Conservation (phyloP, 2,888 invertebrate species). For the Scrobipalpa atriplicella region DNA sequence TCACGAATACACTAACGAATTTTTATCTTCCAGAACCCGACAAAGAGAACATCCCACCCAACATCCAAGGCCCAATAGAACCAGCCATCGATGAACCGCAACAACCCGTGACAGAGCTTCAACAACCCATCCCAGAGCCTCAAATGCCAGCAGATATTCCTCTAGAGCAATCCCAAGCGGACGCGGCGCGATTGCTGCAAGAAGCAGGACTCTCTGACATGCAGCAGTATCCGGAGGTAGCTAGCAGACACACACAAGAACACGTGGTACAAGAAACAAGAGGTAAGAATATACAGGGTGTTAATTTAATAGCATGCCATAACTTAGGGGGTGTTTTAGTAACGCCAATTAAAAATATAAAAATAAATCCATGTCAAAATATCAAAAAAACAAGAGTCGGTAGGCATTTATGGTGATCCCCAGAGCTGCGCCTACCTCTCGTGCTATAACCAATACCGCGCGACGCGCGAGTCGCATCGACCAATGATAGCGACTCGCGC, state of each 20-base stretch:
- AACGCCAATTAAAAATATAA: too few relatives aligned
- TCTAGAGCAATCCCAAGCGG: conserved; percentile 18
- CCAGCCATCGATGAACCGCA: conserved; percentile 19
- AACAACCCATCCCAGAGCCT: background rate
- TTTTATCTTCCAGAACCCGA: conserved; percentile 35
- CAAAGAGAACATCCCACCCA: conserved; percentile 59
- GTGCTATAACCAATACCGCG: too few relatives aligned
- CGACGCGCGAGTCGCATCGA: too few relatives aligned
- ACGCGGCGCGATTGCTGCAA: conserved; percentile 50
- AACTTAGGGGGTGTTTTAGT: too few relatives aligned
- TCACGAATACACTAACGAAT: too few relatives aligned
- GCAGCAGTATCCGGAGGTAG: background rate
- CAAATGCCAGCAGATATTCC: background rate
- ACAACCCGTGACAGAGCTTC: background rate
- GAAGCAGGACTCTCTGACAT: conserved; percentile 60
- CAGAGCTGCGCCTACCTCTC: too few relatives aligned
- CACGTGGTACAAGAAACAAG: conserved; percentile 26
- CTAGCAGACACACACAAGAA: background rate
- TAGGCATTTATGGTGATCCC: too few relatives aligned
- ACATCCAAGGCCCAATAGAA: conserved; percentile 32
- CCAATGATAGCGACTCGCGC: too few relatives aligned
- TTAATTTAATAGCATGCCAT: too few relatives aligned
- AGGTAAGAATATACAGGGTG: background rate
- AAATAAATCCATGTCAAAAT: too few relatives aligned
- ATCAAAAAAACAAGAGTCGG: too few relatives aligned